These are phyloP conservation scores for Tetranychus truncatus DNA, from an alignment of 2,888 invertebrate genomes.

Conservation along the genomic window DNA sequence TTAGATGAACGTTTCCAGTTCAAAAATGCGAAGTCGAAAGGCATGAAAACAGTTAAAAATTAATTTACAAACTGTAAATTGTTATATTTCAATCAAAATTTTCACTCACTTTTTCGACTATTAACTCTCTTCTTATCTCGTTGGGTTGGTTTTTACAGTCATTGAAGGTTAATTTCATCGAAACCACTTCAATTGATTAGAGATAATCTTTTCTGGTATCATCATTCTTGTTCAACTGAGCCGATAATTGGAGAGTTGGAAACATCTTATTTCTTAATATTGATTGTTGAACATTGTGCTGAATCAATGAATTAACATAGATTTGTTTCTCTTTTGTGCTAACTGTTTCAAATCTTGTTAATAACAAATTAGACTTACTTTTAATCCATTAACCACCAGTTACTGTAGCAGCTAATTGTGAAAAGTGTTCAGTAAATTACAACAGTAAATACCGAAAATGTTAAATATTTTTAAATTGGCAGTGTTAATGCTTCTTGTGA, in stretches of 20 bases:
- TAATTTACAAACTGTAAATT: too few relatives aligned
- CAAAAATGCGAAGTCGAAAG: too few relatives aligned
- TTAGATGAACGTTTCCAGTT: too few relatives aligned
- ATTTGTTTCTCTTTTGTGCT: not conserved
- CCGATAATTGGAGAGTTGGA: not conserved
- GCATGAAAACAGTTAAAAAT: too few relatives aligned
- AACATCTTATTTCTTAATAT: not conserved
- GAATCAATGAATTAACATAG: not conserved
- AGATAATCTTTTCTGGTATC: not conserved
- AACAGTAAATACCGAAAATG: not conserved
- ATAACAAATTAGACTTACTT: not conserved
- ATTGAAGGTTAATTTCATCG: not conserved
- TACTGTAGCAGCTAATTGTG: not conserved
- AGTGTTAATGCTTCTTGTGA: not conserved
- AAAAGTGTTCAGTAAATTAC: not conserved
- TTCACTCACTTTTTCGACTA: too few relatives aligned
- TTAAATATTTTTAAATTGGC: not conserved
- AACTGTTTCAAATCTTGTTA: not conserved
- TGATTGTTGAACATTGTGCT: slow-evolving; percentile 1
- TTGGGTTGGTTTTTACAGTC: not conserved
- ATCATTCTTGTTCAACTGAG: not conserved
- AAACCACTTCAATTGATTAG: not conserved
- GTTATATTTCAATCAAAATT: too few relatives aligned
- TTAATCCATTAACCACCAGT: not conserved
- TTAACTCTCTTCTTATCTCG: too few relatives aligned